Evolutionary conservation across 2,888 invertebrate species (phyloP).

Genomic region (Cheilosia vulpina): DNA sequence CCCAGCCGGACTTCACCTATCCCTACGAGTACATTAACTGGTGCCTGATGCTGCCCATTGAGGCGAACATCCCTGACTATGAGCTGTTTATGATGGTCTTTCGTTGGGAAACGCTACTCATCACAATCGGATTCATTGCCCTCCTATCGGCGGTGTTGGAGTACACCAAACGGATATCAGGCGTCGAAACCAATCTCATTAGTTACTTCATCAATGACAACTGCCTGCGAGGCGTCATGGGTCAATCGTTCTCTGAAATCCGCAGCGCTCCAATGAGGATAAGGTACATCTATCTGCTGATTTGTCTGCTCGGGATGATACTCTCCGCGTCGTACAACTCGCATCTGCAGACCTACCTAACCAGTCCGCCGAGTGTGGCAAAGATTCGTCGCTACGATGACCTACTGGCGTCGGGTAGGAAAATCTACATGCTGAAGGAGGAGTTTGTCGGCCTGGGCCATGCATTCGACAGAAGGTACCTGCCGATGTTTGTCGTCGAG

Average conservation of each 20-base stretch:
- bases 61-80: slow-evolving; percentile 78
- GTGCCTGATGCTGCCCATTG: slow-evolving; percentile 80
- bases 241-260: slow-evolving; percentile 79
- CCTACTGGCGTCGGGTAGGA: slow-evolving; percentile 76
- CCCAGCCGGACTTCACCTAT: slow-evolving; percentile 76
- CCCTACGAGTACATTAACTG: slow-evolving; percentile 78
- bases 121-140: slow-evolving; percentile 76
- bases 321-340: slow-evolving; percentile 80
- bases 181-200: slow-evolving; percentile 73
- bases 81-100: slow-evolving; percentile 79
- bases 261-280: slow-evolving; percentile 76
- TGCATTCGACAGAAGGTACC: slow-evolving; percentile 76
- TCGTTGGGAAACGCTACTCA: slow-evolving; percentile 76
- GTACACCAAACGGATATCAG: slow-evolving; percentile 74
- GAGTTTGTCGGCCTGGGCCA: slow-evolving; percentile 76
- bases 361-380: slow-evolving; percentile 78
- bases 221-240: slow-evolving; percentile 79
- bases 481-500: slow-evolving; percentile 77
- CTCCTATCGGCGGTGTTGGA: slow-evolving; percentile 77
- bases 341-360: slow-evolving; percentile 80
- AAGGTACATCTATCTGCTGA: slow-evolving; percentile 79
- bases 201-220: slow-evolving; percentile 79
- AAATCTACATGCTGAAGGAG: slow-evolving; percentile 76
- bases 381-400: slow-evolving; percentile 78
- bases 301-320: slow-evolving; percentile 79